Evolutionary conservation across 2,797 vertebrate species (phyloP).

Genomic region (Triplophysa bombifrons): DNA sequence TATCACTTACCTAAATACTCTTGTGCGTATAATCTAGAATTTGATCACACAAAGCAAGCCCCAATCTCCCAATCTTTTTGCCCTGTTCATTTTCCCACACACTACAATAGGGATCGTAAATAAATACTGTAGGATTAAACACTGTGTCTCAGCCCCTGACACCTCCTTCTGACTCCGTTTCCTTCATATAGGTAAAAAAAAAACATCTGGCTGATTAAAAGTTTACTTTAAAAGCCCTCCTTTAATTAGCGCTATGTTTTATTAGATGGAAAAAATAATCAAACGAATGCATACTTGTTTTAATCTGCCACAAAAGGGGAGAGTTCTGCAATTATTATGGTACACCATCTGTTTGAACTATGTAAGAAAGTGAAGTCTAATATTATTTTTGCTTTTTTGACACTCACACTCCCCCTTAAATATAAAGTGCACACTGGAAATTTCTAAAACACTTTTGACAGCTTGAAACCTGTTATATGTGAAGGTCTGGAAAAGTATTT

Average conservation of each 20-base stretch:
- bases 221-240: conserved; percentile 74
- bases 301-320: conserved; percentile 75
- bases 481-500: conserved; percentile 1
- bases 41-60: conserved; percentile 27
- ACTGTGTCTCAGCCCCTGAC: conserved; percentile 44
- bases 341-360: conserved; percentile 76
- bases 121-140: conserved; percentile 37
- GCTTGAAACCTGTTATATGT: conserved; percentile 18
- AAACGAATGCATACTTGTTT: conserved; percentile 70
- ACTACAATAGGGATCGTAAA: conserved; percentile 41
- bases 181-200: conserved; percentile 69
- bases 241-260: conserved; percentile 78
- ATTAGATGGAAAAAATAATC: conserved; percentile 73
- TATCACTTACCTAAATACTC: background rate
- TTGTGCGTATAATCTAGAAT: background rate
- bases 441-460: conserved; percentile 26
- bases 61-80: conserved; percentile 2
- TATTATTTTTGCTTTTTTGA: conserved; percentile 64
- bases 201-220: conserved; percentile 76
- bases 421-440: conserved; percentile 28
- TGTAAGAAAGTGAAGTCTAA: conserved; percentile 60
- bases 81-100: conserved; percentile 13
- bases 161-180: conserved; percentile 64
- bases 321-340: conserved; percentile 72
- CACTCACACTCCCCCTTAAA: conserved; percentile 35